A percentile compares a stretch with the other conserved stretches of the same genome.
Evolutionary conservation across 64 coral and sea anemone species (phyloP).

Genomic region (Stylophora pistillata): DNA sequence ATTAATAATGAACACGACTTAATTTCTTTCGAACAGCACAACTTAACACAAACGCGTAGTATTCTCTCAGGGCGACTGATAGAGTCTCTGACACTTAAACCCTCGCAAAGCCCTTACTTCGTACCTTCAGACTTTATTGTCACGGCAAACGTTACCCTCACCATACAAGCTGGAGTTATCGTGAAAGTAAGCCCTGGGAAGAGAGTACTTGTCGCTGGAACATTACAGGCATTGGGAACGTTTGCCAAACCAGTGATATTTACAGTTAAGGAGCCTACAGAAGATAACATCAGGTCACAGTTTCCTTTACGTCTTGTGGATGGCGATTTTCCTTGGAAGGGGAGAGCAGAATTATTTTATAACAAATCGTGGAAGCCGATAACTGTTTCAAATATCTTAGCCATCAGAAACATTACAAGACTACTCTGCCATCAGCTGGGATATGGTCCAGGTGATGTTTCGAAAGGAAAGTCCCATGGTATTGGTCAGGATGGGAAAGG

Average conservation of each 20-base stretch:
- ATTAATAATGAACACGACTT: neutral
- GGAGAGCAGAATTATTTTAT: conserved; percentile 45
- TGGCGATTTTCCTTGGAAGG: conserved; percentile 78
- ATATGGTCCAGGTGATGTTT: neutral
- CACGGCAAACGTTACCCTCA: conserved; percentile 45
- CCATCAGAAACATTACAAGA: neutral
- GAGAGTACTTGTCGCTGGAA: conserved; percentile 75
- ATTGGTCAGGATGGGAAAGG: neutral
- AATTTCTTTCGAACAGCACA: neutral
- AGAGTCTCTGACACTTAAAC: conserved; percentile 50
- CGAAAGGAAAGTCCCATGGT: neutral
- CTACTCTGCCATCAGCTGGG: conserved; percentile 72
- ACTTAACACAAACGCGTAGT: neutral
- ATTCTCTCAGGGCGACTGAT: conserved; percentile 57
- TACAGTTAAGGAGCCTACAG: conserved; percentile 1
- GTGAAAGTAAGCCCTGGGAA: conserved; percentile 44
- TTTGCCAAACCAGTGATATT: conserved; percentile 45
- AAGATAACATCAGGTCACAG: neutral
- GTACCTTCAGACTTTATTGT: conserved; percentile 71
- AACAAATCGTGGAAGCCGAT: conserved; percentile 60
- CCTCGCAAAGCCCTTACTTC: conserved; percentile 56
- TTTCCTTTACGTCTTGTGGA: conserved; percentile 35
- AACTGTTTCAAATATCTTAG: neutral
- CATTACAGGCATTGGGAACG: conserved; percentile 64
- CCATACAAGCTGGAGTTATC: conserved; percentile 58